Base-by-base conservation (phyloP, 2,797 vertebrate species). In the Bothrops alternatus region DNA sequence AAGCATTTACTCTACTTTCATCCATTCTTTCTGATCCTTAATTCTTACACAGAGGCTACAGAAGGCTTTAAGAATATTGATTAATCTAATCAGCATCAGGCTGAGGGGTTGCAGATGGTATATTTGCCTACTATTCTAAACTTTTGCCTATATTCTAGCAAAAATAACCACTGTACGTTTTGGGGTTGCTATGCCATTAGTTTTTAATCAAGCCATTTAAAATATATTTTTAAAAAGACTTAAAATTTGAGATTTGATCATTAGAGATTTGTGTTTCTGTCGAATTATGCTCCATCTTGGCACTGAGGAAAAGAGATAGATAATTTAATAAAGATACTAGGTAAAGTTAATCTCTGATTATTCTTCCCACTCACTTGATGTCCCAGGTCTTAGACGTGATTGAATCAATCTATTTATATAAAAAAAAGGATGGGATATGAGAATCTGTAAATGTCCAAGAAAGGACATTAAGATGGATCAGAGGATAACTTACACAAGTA, bases 221-320 rank as follows among this genome's bases (percentile, higher is more conserved):
- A 32, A 26, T 57, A 42, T 47, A 3, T 61, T 60, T 58, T 25
- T 0, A 10, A 65, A 65, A 82, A 85, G 13, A 55, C 32, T 85
- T 89, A 61, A 55, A 60, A 60, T 32, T 47, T 4, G 60, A 28
- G 23, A 73, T 37, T 28, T 32, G 10, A 89, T 82, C 37, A 89
- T 50, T 4, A 32, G 56, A 28, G 18, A 25, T 23, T 89, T 90
- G 16, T 18, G 6, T 42, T 87, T 90, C 53, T 88, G 61, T 94
- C 14, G 94, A 7, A 18, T 91, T 10, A 87, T 0, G 0, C 56
- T 93, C 28, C 88, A 65, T 20, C 32, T 63, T 90, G 32, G 12
- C 32, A 28, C 86, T 69, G 0, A 0, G 65, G 90, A 11, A 4
- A 89, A 94, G 3, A 55, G 14, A 25, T 89, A 32, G 37, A 47